Evolutionary conservation across 2,888 invertebrate species (phyloP).

Genomic region (Cephus sareptanus): DNA sequence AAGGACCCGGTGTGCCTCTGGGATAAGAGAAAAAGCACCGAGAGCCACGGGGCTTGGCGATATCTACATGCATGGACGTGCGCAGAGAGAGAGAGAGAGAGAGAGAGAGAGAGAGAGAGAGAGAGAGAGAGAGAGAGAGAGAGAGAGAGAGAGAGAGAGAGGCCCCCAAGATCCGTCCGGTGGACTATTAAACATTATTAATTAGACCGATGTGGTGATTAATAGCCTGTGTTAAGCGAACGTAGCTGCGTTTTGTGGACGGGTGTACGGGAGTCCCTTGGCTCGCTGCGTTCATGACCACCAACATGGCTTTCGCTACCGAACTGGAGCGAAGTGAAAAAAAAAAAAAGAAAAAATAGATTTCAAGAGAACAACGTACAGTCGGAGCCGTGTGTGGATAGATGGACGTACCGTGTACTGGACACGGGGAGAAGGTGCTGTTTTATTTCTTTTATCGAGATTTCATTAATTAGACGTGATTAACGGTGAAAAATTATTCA

Average conservation of each 20-base stretch:
- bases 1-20: background rate
- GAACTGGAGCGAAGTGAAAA: slow-evolving; percentile 20
- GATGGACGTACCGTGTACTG: background rate
- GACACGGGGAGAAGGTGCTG: background rate
- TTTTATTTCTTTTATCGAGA: slow-evolving; percentile 8
- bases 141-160: background rate
- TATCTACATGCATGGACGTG: slow-evolving; percentile 14
- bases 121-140: background rate
- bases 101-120: no score
- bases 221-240: slow-evolving; percentile 27
- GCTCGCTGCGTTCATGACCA: background rate
- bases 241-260: slow-evolving; percentile 1
- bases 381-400: background rate
- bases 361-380: background rate
- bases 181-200: slow-evolving; percentile 41
- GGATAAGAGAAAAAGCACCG: background rate
- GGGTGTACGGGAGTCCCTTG: slow-evolving; percentile 4
- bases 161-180: slow-evolving; percentile 24
- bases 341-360: background rate
- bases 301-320: slow-evolving; percentile 24
- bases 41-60: background rate
- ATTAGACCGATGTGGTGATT: slow-evolving; percentile 43
- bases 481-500: slow-evolving; percentile 20
- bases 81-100: slow-evolving; percentile 5
- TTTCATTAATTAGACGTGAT: slow-evolving; percentile 21